Base-by-base conservation (phyloP, 2,888 invertebrate genomes). In the Baccha elongata region DNA sequence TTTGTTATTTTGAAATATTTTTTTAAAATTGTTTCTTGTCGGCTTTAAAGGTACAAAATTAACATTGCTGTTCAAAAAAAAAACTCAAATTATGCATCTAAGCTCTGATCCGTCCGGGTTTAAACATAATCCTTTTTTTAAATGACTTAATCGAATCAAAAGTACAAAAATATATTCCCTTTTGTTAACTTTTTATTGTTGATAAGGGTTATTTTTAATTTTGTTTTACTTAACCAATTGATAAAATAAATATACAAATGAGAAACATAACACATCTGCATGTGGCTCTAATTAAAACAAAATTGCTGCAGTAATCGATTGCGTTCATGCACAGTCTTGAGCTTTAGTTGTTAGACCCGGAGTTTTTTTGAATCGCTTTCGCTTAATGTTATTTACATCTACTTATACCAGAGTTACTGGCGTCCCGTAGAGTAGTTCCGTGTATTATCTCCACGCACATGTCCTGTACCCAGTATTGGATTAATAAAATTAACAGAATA, bases 361-460 rank as follows among this genome's bases (percentile, higher is more conserved):
- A 53, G 35, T 53, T 53, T 17, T n/a, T 53, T 21, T 21, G 55
- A 10, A 58, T 40, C 10, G 11, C 23, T 40, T 58, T 40, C 0
- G 40, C 15, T 40, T 40, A 40, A 26, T 40, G 23, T 13, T 21
- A 55, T 55, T 55, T 58, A 40, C 23, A 58, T 58, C 40, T 40
- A 40, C 58, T 58, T 62, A 62, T 44, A 1, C n/a, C 3, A 19
- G 35, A 64, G 32, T 35, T 19, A 64, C 32, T 35, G 46, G 73
- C 48, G 73, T 79, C 68, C 73, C 73, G 50, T 42, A 17, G 69
- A 69, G 73, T 53, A 40, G 73, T 73, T 53, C 40, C 23, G 46
- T 2, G 10, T 13, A 42, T 19, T 23, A 40, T 40, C 37, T 26
- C 72, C 40, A 32, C 42, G 73, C 53, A 55, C 53, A 40, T 26